phyloP scores from a whole-genome alignment of 2,888 invertebrate genomes.

The Pyralis farinalis region DNA sequence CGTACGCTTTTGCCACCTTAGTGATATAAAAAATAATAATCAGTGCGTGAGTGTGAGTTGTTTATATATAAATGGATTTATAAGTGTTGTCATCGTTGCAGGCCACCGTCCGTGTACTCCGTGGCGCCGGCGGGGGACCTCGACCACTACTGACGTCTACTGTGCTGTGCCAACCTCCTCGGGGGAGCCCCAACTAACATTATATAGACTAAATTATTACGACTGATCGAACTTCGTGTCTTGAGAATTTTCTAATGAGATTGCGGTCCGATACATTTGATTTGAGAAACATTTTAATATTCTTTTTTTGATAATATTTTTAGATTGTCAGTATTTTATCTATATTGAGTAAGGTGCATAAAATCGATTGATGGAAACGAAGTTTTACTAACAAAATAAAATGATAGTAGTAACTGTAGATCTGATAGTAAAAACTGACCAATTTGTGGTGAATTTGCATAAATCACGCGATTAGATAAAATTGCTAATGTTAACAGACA shows the following conservation, averaged over 20 bases:
- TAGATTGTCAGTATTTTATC: neutral
- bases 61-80: no score
- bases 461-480: neutral
- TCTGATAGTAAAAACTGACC: no score
- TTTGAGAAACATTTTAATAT: slow-evolving; percentile 2
- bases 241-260: slow-evolving; percentile 18
- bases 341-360: neutral
- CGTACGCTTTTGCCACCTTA: no score
- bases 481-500: neutral
- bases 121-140: slow-evolving; percentile 61
- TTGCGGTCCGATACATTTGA: slow-evolving; percentile 14
- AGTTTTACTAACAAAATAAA: no score
- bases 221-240: slow-evolving; percentile 32
- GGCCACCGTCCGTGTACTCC: slow-evolving; percentile 71
- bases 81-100: slow-evolving; percentile 29
- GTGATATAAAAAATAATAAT: no score
- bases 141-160: slow-evolving; percentile 66
- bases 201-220: slow-evolving; percentile 23
- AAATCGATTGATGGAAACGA: neutral
- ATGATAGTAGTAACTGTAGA: no score
- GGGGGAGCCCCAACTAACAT: slow-evolving; percentile 25
- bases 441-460: slow-evolving; percentile 5
- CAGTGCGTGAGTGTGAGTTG: no score
- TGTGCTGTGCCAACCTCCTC: slow-evolving; percentile 51
- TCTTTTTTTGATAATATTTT: neutral